Conservation (phyloP, 2,888 invertebrate species). For the Lepidochrysops patricia region DNA sequence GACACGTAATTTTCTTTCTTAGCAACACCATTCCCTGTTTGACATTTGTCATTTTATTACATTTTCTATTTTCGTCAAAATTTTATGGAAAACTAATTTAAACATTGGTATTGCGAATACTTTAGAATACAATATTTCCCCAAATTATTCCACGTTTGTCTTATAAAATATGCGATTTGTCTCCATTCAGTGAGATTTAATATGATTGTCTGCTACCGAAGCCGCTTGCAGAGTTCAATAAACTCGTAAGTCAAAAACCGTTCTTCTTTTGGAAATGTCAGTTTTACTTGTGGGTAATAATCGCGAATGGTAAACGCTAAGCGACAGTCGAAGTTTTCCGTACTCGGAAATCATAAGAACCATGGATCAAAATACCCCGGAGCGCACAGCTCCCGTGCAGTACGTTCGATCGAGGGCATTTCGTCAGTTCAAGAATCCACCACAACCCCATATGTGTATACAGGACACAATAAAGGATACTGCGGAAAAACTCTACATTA, state of each 20-base stretch:
- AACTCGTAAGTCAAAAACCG: conserved; percentile 47
- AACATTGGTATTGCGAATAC: background rate
- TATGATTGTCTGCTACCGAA: conserved; percentile 28
- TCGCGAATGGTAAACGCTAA: conserved; percentile 42
- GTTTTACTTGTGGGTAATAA: conserved; percentile 35
- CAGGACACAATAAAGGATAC: conserved; percentile 76
- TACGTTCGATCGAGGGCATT: conserved; percentile 76
- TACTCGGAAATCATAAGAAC: conserved; percentile 31
- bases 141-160: background rate
- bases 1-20: no score
- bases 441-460: conserved; percentile 85
- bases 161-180: background rate
- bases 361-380: conserved; percentile 61
- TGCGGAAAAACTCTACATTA: conserved; percentile 76
- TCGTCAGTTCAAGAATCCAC: conserved; percentile 82
- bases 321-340: conserved; percentile 28
- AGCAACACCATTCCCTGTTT: no score
- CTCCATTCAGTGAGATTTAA: background rate
- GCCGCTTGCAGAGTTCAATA: conserved; percentile 53
- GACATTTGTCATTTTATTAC: background rate
- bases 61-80: background rate
- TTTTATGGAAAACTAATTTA: background rate
- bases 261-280: conserved; percentile 44
- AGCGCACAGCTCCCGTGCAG: conserved; percentile 66
- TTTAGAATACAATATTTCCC: background rate